Percentiles rank a stretch among this genome's conserved stretches.
Conservation (phyloP, 2,797 vertebrate genomes). For the Luscinia megarhynchos region DNA sequence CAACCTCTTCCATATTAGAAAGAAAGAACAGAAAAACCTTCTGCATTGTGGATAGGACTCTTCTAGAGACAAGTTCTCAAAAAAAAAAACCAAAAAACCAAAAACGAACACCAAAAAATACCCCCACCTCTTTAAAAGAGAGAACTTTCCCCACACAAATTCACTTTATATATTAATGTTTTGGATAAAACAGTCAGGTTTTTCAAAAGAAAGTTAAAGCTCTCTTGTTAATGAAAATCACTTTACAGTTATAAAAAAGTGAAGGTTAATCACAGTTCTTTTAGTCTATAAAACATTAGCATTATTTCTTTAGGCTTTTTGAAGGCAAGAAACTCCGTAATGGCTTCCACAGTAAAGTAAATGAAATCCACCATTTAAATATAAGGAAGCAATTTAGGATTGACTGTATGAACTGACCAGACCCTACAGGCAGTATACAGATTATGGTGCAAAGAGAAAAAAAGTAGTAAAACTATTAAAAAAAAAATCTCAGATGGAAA, state of each 20-base stretch:
- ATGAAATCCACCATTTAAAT: not conserved
- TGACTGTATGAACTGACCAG: not conserved
- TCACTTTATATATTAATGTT: not conserved
- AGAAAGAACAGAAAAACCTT: not conserved
- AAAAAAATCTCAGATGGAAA: not conserved
- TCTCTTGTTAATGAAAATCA: not conserved
- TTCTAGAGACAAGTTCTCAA: not conserved
- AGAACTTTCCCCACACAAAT: rapidly evolving
- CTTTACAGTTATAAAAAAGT: not conserved
- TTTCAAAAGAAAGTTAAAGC: not conserved
- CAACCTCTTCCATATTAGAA: not conserved
- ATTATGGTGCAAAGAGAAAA: not conserved
- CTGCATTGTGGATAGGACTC: not conserved
- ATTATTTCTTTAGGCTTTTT: not conserved
- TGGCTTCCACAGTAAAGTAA: not conserved
- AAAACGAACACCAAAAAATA: too few species aligned
- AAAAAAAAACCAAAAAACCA: not conserved
- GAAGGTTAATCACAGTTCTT: not conserved
- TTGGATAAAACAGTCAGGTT: not conserved
- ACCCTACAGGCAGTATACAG: not conserved
- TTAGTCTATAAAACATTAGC: not conserved
- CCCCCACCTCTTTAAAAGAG: not conserved
- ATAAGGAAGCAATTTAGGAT: not conserved
- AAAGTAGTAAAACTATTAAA: not conserved
- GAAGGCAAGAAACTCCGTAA: not conserved